Evolutionary conservation across 2,113 vertebrate genomes (phyloP), one percentile per base, ranked within the genome.

Genomic region (Anser brachyrhynchus): DNA sequence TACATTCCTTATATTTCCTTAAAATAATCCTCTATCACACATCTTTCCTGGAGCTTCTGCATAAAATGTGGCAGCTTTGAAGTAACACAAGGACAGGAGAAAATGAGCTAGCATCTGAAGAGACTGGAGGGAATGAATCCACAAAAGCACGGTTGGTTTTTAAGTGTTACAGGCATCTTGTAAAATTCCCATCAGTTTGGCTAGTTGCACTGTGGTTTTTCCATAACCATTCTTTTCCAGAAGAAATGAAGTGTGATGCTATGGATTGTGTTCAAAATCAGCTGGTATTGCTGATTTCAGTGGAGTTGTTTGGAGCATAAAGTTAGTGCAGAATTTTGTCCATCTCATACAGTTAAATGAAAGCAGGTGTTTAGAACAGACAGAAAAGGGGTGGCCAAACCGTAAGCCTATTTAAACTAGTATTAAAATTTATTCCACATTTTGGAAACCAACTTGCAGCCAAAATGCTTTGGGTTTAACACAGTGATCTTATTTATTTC

Each of bases 221-320:
- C 77, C 77, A 44, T 22, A 54, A 9, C 25, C 51, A 37, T 72
- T 71, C 74, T 90, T 92, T 90, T 75, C 73, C 62, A 91, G 70
- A 91, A 91, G 66, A 93, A 94, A 96, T 87, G 21, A 96, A 92
- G 86, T 95, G 77, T 73, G 58, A 88, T 84, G n/a, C 43, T 61
- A 22, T 9, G 14, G 44, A 37, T 4, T 79, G 49, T 33, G 41
- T 70, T 95, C 90, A 93, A 92, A 94, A 80, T 51, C 89, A 92
- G 54, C 10, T 44, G 44, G 76, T 74, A 62, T 93, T 4, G 0
- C 54, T 92, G 80, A 90, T 90, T 96, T 90, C 93, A 92, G 76
- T 43, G 61, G 57, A 91, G 90, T 41, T 20, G 0, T 49, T 78
- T 0, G 0, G 62, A 89, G 28, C 43, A 22, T 58, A 93, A 94